A percentile compares a stretch with the other conserved stretches of the same genome.
These are phyloP conservation scores for Amblyteles armatorius DNA, from an alignment of 2,888 invertebrate genomes.

Conservation along the genomic window DNA sequence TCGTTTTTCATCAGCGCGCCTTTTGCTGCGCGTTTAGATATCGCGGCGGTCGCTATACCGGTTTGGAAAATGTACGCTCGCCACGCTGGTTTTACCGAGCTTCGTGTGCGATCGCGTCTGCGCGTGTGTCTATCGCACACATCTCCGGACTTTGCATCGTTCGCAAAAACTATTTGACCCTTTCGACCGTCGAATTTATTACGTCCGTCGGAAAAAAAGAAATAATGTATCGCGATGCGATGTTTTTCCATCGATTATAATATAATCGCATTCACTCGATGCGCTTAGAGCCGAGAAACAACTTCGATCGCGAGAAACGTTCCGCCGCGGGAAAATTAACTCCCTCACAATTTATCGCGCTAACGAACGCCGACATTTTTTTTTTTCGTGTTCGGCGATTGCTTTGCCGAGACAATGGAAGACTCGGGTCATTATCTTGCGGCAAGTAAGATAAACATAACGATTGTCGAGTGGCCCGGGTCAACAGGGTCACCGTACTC, in stretches of 20 bases:
- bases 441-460: constrained; percentile 29
- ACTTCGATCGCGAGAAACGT: not conserved
- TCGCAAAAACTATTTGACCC: constrained; percentile 19
- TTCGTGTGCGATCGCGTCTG: not conserved
- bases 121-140: not conserved
- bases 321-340: not conserved
- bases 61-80: constrained; percentile 55
- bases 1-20: constrained; percentile 58
- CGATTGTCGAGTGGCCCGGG: constrained; percentile 21
- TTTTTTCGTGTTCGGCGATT: constrained; percentile 7
- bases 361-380: constrained; percentile 5
- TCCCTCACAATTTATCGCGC: constrained; percentile 18
- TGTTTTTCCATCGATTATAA: not conserved
- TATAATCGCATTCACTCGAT: not conserved
- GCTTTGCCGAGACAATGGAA: constrained; percentile 32
- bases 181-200: not conserved
- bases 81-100: constrained; percentile 19
- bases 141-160: not conserved
- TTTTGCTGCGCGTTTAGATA: constrained; percentile 45
- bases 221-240: not conserved
- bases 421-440: not conserved
- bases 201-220: not conserved
- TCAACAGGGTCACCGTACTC: constrained; percentile 34
- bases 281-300: not conserved
- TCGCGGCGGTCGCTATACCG: constrained; percentile 44